Conservation (phyloP, 2,888 invertebrate genomes). For the Xestia c-nigrum region DNA sequence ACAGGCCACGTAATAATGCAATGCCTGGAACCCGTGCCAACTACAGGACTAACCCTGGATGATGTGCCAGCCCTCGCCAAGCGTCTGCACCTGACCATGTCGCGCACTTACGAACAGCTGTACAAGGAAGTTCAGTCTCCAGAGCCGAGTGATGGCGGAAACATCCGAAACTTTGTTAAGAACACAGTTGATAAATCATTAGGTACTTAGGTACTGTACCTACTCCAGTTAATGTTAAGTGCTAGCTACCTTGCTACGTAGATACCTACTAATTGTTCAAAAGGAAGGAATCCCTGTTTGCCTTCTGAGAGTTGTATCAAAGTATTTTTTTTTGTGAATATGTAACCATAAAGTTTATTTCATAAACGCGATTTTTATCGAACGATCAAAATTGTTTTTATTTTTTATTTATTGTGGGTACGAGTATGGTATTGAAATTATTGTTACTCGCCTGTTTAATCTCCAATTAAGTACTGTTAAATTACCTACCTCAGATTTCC, state of each 20-base stretch:
- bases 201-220: neutral
- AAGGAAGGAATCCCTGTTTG: neutral
- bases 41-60: constrained; percentile 76
- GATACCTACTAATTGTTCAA: neutral
- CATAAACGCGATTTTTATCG: neutral
- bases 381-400: neutral
- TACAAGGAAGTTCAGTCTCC: constrained; percentile 74
- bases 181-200: constrained; percentile 9
- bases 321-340: neutral
- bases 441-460: neutral
- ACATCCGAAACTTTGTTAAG: constrained; percentile 8
- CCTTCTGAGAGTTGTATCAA: constrained; percentile 3
- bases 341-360: neutral
- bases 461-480: too few relatives aligned
- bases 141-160: constrained; percentile 9
- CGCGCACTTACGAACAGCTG: constrained; percentile 75
- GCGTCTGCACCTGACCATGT: constrained; percentile 77
- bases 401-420: neutral
- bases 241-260: neutral
- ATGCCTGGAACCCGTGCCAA: constrained; percentile 83
- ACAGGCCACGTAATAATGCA: constrained; percentile 83
- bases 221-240: neutral
- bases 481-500: too few relatives aligned
- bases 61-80: constrained; percentile 82
- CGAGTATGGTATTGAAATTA: neutral